Conservation (phyloP, 2,113 vertebrate species). For the Chaetops frenatus region DNA sequence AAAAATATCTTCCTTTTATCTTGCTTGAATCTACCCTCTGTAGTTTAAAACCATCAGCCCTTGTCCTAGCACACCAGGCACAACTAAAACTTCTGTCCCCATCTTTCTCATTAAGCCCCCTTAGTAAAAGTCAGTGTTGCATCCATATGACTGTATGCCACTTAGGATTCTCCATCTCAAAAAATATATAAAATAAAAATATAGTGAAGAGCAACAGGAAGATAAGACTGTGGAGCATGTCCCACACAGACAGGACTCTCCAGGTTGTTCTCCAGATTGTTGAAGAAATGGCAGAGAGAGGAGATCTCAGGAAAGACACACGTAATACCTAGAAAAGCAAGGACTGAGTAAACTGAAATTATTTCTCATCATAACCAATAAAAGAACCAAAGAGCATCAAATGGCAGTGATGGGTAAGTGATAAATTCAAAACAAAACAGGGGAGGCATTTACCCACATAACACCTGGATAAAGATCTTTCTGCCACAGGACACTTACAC, state of each 20-base stretch:
- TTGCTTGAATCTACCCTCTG: not conserved
- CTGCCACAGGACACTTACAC: not conserved
- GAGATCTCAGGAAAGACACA: not conserved
- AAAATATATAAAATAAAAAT: not conserved
- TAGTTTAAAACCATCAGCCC: not conserved
- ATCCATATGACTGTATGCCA: not conserved
- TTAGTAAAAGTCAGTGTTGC: not conserved
- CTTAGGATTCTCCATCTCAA: not conserved
- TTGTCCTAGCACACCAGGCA: not conserved
- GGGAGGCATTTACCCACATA: not conserved
- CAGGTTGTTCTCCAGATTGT: not conserved
- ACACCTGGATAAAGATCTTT: not conserved
- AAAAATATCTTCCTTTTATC: not conserved
- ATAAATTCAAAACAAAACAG: not conserved
- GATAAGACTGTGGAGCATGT: fast-evolving
- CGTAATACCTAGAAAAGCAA: not conserved
- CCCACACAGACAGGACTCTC: not conserved
- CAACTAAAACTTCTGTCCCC: not conserved
- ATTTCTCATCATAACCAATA: not conserved
- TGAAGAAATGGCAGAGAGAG: not conserved
- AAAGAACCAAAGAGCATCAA: not conserved
- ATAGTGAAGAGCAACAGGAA: not conserved
- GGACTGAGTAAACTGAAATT: not conserved
- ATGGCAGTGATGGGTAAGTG: not conserved
- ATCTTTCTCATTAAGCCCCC: not conserved